Evolutionary conservation across 2,797 vertebrate genomes (phyloP).

Genomic region (Spinus olivaceus): DNA sequence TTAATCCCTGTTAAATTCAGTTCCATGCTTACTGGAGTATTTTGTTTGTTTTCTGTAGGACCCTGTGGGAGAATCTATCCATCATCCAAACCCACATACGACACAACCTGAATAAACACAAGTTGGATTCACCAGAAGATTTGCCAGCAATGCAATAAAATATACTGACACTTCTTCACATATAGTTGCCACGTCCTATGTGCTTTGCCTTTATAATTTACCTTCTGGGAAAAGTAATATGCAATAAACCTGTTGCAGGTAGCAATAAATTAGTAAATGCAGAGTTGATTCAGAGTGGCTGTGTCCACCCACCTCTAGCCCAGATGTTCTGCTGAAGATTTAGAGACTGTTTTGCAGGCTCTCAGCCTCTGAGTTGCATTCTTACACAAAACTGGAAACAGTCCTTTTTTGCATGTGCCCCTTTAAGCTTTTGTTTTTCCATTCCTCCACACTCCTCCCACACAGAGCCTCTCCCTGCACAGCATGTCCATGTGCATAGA

Average conservation of each 20-base stretch:
- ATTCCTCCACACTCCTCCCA: background rate
- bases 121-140: background rate
- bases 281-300: background rate
- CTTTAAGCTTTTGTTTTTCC: background rate
- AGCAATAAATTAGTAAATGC: constrained; percentile 51
- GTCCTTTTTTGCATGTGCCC: background rate
- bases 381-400: background rate
- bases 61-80: background rate
- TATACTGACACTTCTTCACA: background rate
- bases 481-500: background rate
- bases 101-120: background rate
- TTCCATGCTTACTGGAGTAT: background rate
- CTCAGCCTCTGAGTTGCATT: background rate
- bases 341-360: constrained; percentile 38
- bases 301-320: constrained; percentile 18
- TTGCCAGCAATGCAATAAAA: constrained; percentile 1
- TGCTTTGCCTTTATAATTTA: constrained; percentile 30
- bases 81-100: background rate
- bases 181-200: background rate
- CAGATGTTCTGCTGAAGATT: constrained; percentile 69
- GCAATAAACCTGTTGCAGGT: constrained; percentile 41
- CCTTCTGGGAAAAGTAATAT: constrained; percentile 38
- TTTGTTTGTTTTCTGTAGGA: constrained; percentile 11
- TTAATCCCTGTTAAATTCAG: constrained; percentile 2
- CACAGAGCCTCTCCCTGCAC: background rate